Base-by-base conservation (phyloP, 2,888 invertebrate species). In the Willowsia nigromaculata region DNA sequence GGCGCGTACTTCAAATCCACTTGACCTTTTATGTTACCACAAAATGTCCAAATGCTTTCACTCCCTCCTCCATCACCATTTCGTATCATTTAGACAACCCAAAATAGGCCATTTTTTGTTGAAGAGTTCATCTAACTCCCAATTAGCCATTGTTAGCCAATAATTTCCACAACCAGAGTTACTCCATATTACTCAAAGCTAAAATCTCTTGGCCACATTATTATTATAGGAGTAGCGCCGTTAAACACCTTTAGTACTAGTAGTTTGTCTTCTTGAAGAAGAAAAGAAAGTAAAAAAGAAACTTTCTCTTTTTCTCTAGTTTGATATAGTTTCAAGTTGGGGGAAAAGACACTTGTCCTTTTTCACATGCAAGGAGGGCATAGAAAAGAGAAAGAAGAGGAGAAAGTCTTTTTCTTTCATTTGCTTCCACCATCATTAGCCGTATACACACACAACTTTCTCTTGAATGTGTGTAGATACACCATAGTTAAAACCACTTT, bases 291-390 rank as follows among this genome's bases (percentile, higher is more conserved):
- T 59, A 40, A 78, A 62, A 81, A 53, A 37, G 53, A 81, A 80
- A 81, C 81, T 86, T 65, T 53, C 59, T 76, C 13, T 33, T 47
- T 59, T 40, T 56, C 71, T 62, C 9, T 27, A 25, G 30, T 22
- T 18, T 43, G 11, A 15, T 82, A 13, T 7, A 15, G 40, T 25
- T 83, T 47, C 40, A 33, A 84, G 30, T 65, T 65, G 65, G 40
- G 59, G 43, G n/a, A n/a, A 40, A 59, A 76, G 78, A 85, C 85
- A 85, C 85, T 85, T 85, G 85, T 47, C 62, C 78, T 78, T 85
- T 59, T 85, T 80, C 76, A 76, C 85, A 68, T 53, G 59, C 33
- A 74, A 9, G 27, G 5, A 5, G 11, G 15, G n/a, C n/a, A n/a
- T n/a, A n/a, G 5, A 30, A 30, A 11, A 56, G 22, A 56, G 22